Evolutionary conservation across 2,113 vertebrate genomes (phyloP), one percentile per base, ranked within the genome.

Genomic region (Panurus biarmicus): DNA sequence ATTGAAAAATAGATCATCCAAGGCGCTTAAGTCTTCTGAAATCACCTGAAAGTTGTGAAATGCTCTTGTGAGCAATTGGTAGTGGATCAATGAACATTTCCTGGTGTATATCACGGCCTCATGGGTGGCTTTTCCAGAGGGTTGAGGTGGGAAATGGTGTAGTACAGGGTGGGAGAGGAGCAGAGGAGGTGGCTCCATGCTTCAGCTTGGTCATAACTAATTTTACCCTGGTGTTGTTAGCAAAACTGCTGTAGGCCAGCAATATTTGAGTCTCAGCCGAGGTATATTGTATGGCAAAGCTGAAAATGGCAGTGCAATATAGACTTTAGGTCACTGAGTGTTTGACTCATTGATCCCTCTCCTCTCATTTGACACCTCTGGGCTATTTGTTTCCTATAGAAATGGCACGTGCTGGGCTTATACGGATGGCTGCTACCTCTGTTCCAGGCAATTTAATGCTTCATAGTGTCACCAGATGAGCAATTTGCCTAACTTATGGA

Each of bases 381-480:
- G 33, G 24, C 24, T 70, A 14, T 60, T 81, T 84, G 19, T 67
- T 44, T 94, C 18, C 48, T 54, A 12, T 7, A 47, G 53, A 81
- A 87, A 53, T 2, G 1, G 23, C 1, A 4, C 0, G 0, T 4
- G 1, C 22, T 85, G 53, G 25, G 35, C 17, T 79, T 56, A 47
- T 21, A 33, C 0, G 1, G 9, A 31, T 56, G 38, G 14, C 33
- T 74, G 25, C 25, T 74, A 14, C 23, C 25, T 47, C 47, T 91
- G 16, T 67, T 84, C 44, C 57, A 62, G 44, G 29, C 29, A 74
- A 72, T 96, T 95, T 66, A 51, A 26, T 81, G 40, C 61, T 94
- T 89, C 65, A 33, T 1, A 20, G 12, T 60, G 33, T 45, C 8
- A 44, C 33, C 26, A 69, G 54, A 60, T 33, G 4, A 77, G 20